A percentile compares a stretch with the other conserved stretches of the same genome.
These are phyloP conservation scores for Adelphocoris suturalis DNA, from an alignment of 2,888 invertebrate genomes.

Conservation along the genomic window DNA sequence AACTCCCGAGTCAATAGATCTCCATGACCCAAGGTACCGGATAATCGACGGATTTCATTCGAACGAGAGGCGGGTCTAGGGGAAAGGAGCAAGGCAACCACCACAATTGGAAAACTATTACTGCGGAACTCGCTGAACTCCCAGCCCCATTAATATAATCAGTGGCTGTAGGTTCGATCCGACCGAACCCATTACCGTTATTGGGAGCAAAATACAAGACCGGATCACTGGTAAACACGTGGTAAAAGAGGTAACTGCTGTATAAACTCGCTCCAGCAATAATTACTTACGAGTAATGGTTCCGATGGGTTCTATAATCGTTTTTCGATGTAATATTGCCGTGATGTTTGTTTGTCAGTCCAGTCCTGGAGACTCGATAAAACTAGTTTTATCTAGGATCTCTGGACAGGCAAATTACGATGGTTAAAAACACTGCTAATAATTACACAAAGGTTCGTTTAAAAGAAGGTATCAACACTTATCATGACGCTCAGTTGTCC, in stretches of 20 bases:
- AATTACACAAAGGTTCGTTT: too few species aligned
- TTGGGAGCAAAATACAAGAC: conserved; percentile 9
- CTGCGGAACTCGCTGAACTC: not conserved
- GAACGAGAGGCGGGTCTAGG: not conserved
- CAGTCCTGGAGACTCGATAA: too few species aligned
- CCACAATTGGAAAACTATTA: conserved; percentile 4
- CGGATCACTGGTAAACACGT: conserved; percentile 13
- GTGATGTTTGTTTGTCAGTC: too few species aligned
- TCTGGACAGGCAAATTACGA: too few species aligned
- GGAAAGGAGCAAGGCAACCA: not conserved
- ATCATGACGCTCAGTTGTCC: too few species aligned
- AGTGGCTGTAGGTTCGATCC: not conserved
- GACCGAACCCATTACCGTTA: conserved; percentile 25
- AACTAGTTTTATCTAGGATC: too few species aligned
- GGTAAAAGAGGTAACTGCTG: not conserved
- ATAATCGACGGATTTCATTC: conserved; percentile 11
- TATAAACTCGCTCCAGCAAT: not conserved
- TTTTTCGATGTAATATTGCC: too few species aligned
- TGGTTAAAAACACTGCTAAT: too few species aligned
- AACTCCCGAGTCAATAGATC: not conserved
- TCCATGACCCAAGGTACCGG: not conserved
- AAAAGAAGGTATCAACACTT: too few species aligned
- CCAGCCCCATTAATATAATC: conserved; percentile 19
- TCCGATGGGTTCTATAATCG: too few species aligned
- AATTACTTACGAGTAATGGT: not conserved